Percentiles rank a stretch among this genome's conserved stretches.
Evolutionary conservation across 2,113 vertebrate genomes (phyloP).

Genomic region (Oreotrochilus melanogaster): DNA sequence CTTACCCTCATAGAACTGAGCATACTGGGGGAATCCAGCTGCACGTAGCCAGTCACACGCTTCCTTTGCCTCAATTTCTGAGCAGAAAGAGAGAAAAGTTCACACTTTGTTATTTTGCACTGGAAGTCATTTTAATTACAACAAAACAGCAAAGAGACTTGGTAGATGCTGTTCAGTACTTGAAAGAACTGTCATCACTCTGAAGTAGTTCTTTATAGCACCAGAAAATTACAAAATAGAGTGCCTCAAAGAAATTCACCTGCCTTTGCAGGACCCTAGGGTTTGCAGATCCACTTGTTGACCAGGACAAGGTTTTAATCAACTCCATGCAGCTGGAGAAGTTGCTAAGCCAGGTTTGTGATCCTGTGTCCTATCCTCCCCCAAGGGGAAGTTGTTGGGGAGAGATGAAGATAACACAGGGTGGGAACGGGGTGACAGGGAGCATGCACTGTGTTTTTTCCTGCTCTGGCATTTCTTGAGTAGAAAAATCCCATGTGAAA

Average conservation of each 20-base stretch:
- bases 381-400: not conserved
- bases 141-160: not conserved
- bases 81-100: conserved; percentile 64
- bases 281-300: not conserved
- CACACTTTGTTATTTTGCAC: not conserved
- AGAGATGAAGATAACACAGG: not conserved
- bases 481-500: not conserved
- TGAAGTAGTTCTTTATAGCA: not conserved
- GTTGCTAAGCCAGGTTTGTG: not conserved
- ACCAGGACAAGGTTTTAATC: not conserved
- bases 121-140: not conserved
- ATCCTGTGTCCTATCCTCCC: not conserved
- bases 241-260: not conserved
- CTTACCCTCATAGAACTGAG: conserved; percentile 96
- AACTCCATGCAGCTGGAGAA: not conserved
- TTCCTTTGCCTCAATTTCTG: conserved; percentile 97
- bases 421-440: not conserved
- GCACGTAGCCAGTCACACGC: conserved; percentile 97
- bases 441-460: not conserved
- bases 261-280: not conserved
- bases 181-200: not conserved
- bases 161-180: not conserved
- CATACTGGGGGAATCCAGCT: conserved; percentile 97
- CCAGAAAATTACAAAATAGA: not conserved
- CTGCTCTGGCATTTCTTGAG: not conserved